phyloP scores from a whole-genome alignment of 2,888 invertebrate species.

The Apantesis nais region DNA sequence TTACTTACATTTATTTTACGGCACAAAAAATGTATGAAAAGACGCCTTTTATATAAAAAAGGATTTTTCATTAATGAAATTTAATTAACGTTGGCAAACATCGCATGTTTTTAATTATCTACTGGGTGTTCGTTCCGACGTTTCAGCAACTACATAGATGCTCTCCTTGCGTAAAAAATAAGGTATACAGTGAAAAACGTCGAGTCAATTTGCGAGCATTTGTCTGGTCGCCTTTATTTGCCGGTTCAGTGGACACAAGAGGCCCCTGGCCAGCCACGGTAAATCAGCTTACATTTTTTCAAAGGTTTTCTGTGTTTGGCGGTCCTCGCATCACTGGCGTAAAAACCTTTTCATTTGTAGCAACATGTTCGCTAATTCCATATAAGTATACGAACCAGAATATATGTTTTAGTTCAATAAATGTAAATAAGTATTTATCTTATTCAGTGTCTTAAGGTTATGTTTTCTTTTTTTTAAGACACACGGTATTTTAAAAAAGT shows the following conservation, averaged over 20 bases:
- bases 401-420: conserved; percentile 37
- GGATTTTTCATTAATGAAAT: conserved; percentile 30
- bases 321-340: conserved; percentile 74
- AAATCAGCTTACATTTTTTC: conserved; percentile 85
- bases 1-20: conserved; percentile 11
- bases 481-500: background rate
- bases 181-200: conserved; percentile 80
- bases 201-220: conserved; percentile 84
- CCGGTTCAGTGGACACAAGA: conserved; percentile 76
- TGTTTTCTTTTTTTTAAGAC: background rate
- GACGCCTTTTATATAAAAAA: conserved; percentile 27
- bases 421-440: conserved; percentile 31
- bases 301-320: conserved; percentile 82
- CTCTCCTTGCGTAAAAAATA: conserved; percentile 66
- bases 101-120: conserved; percentile 46
- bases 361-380: conserved; percentile 61
- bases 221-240: conserved; percentile 84
- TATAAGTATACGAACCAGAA: conserved; percentile 37
- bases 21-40: conserved; percentile 25
- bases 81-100: conserved; percentile 50
- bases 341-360: conserved; percentile 74
- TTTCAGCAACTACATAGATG: conserved; percentile 57
- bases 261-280: conserved; percentile 74
- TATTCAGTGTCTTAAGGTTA: background rate
- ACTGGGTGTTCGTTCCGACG: conserved; percentile 41